Conservation (phyloP, 1,140 invertebrate species). For the Eufriesea mexicana region DNA sequence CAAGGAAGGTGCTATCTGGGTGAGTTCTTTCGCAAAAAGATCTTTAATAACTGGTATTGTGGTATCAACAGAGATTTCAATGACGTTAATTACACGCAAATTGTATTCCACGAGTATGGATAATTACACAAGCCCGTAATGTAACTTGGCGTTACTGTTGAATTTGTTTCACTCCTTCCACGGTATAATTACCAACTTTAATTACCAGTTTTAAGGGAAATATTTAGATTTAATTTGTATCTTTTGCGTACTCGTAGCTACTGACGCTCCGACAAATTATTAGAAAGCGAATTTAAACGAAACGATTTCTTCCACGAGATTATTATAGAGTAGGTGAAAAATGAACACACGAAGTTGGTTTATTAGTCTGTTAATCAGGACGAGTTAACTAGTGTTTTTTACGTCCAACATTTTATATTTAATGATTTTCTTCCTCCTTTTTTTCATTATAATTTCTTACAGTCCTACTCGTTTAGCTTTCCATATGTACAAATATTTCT, state of each 20-base stretch:
- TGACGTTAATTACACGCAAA: conserved; percentile 36
- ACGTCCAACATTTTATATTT: background rate
- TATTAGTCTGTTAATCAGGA: background rate
- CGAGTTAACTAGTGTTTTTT: background rate
- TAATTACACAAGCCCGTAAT: conserved; percentile 23
- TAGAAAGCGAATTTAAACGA: background rate
- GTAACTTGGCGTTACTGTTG: background rate
- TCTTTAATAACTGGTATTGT: background rate
- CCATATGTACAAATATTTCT: too few species aligned
- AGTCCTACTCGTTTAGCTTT: too few species aligned
- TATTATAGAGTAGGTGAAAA: too few species aligned
- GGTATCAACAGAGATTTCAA: background rate
- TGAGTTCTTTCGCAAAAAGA: background rate
- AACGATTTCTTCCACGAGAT: too few species aligned
- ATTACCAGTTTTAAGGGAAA: conserved; percentile 18
- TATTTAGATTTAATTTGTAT: conserved; percentile 21
- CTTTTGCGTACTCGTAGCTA: background rate
- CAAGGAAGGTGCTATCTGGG: background rate
- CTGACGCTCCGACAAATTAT: background rate
- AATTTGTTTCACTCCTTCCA: conserved; percentile 1
- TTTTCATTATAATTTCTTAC: too few species aligned
- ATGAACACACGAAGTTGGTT: too few species aligned
- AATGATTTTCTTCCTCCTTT: background rate
- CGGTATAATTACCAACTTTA: background rate
- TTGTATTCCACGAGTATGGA: conserved; percentile 4